These are phyloP conservation scores for Falco punctatus DNA, from an alignment of 2,113 vertebrate species.

Conservation along the genomic window DNA sequence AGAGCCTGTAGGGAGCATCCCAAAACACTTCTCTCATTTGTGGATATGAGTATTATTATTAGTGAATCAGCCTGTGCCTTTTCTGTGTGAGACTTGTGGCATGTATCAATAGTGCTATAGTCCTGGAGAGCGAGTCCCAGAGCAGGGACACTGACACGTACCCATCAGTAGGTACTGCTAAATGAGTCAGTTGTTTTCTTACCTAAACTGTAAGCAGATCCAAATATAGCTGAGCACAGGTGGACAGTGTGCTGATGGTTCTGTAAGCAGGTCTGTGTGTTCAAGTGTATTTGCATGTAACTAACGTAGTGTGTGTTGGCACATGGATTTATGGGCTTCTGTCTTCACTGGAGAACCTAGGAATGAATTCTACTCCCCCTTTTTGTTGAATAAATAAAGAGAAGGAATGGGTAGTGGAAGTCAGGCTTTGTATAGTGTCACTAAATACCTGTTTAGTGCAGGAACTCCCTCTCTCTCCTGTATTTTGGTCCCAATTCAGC, in stretches of 20 bases:
- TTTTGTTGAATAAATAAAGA: neutral
- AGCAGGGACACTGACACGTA: neutral
- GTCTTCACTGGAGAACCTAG: neutral
- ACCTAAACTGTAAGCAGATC: neutral
- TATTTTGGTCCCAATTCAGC: neutral
- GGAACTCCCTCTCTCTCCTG: neutral
- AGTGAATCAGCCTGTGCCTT: neutral
- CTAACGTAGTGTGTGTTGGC: neutral
- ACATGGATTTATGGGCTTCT: neutral
- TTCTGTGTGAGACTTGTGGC: neutral
- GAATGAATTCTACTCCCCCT: neutral
- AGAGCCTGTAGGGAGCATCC: neutral
- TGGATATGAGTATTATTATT: neutral
- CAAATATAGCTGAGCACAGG: neutral
- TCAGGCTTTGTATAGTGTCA: neutral
- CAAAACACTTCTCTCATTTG: neutral
- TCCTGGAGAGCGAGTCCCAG: neutral
- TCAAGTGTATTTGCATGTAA: neutral
- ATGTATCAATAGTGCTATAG: neutral
- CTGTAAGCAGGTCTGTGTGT: neutral
- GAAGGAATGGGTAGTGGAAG: neutral
- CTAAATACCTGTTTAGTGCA: neutral
- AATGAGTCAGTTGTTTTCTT: neutral
- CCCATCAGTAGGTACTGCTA: neutral
- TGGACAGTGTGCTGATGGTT: too few relatives aligned